These are phyloP conservation scores for Unio pictorum DNA, from an alignment of 2,888 invertebrate genomes.

Conservation along the genomic window DNA sequence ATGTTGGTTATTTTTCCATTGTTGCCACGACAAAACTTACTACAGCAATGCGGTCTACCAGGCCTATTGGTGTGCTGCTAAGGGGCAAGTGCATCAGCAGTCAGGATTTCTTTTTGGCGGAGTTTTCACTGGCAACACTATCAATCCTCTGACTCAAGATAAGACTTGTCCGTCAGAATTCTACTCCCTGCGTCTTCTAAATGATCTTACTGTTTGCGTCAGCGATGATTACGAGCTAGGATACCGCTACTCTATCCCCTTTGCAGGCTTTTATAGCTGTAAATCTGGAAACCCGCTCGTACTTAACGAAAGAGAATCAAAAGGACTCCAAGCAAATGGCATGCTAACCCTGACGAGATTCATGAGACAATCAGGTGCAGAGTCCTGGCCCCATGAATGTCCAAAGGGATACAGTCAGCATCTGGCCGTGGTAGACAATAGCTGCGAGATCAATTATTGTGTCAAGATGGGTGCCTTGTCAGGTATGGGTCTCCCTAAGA, in stretches of 20 bases:
- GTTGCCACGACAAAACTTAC: slow-evolving; percentile 29
- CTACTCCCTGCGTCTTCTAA: slow-evolving; percentile 41
- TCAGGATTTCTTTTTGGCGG: slow-evolving; percentile 61
- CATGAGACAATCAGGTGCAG: slow-evolving; percentile 21
- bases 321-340: no score
- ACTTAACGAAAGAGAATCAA: no score
- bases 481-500: slow-evolving; percentile 35
- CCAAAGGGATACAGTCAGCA: slow-evolving; percentile 59
- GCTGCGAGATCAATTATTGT: slow-evolving; percentile 60
- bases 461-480: slow-evolving; percentile 47
- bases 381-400: slow-evolving; percentile 48
- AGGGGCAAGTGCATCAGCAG: slow-evolving; percentile 22
- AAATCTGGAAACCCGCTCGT: slow-evolving; percentile 49
- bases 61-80: slow-evolving; percentile 58
- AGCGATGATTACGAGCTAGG: slow-evolving; percentile 58
- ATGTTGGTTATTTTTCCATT: slow-evolving; percentile 21
- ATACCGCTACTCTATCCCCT: slow-evolving; percentile 42
- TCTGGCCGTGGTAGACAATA: slow-evolving; percentile 46
- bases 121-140: slow-evolving; percentile 36
- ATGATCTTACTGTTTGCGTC: slow-evolving; percentile 50
- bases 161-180: slow-evolving; percentile 48
- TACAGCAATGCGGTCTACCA: slow-evolving; percentile 35
- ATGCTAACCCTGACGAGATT: slow-evolving; percentile 16
- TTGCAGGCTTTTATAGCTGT: slow-evolving; percentile 62
- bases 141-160: slow-evolving; percentile 46